Evolutionary conservation across 2,888 invertebrate species (phyloP), one percentile per base, ranked within the genome.

Genomic region (Rotaria magnacalcarata): DNA sequence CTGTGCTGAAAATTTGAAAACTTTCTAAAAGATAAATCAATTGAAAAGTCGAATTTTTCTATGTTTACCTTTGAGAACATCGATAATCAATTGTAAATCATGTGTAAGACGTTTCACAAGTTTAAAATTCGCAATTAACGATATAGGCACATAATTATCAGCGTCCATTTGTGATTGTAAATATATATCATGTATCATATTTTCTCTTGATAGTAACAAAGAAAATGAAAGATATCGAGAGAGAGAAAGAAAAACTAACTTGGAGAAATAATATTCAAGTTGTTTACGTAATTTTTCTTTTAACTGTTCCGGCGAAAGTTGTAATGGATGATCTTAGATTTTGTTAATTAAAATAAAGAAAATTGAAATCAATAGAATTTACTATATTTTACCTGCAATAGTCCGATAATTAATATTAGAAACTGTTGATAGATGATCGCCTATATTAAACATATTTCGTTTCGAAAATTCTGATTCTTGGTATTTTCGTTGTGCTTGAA

Each of bases 121-220:
- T 80, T 80, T 80, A 47, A 80, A 80, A 80, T 80, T 80, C 11
- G 47, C 80, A n/a, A 80, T 80, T 8, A 47, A 24, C 5, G 47
- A 11, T 47, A 80, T 80, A 1, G 80, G 80, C 11, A 80, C 80
- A n/a, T 80, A 80, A 47, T 47, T 80, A 47, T 80, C 80, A 80
- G 43, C 47, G 47, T 80, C 80, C 80, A 80, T 80, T 80, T 80
- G 80, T n/a, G 80, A 80, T 47, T 80, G 80, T 47, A 80, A 47
- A 80, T 80, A 80, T n/a, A n/a, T 47, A 47, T 80, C 80, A 80
- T 80, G 47, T 19, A 47, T 47, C 4, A 80, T 47, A 80, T 80
- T 80, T 80, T 80, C 80, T 47, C 80, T 80, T 21, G 3, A 80
- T 41, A 24, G 16, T 1, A 19, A 47, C 21, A 16, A 80, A 21